Percentiles rank a stretch among this genome's conserved stretches.
Conservation (phyloP, 2,888 invertebrate genomes). For the Mimumesa dahlbomi region DNA sequence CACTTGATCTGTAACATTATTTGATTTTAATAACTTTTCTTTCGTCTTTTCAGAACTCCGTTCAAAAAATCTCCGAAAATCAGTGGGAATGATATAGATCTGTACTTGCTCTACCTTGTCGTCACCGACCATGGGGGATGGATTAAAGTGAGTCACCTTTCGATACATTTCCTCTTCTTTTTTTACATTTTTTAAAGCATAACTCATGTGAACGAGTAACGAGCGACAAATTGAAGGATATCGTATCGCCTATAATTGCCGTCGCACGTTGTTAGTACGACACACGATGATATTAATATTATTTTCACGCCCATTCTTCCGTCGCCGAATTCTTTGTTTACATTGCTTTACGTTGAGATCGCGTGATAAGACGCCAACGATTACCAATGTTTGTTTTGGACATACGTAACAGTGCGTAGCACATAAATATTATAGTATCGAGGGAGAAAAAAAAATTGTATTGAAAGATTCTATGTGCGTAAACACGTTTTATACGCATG, state of each 20-base stretch:
- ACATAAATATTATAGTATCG: neutral
- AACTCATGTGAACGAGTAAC: neutral
- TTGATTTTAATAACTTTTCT: neutral
- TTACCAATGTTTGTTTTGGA: neutral
- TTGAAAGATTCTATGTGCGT: too few relatives aligned
- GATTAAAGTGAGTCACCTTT: constrained; percentile 88
- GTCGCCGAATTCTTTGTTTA: neutral
- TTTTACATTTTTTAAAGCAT: neutral
- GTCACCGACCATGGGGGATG: constrained; percentile 97
- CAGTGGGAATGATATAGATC: constrained; percentile 94
- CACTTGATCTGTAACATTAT: too few relatives aligned
- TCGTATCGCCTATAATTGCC: too few relatives aligned
- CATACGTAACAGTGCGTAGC: neutral
- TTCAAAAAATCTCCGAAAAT: constrained; percentile 87
- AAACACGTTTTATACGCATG: too few relatives aligned
- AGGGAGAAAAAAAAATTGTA: too few relatives aligned
- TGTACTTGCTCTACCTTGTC: constrained; percentile 94
- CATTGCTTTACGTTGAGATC: neutral
- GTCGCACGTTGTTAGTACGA: too few relatives aligned
- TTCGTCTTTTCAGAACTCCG: constrained; percentile 81
- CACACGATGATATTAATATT: neutral
- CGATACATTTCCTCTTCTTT: constrained; percentile 1
- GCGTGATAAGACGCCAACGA: constrained; percentile 1
- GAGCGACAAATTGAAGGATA: constrained; percentile 18
- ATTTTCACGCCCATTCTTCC: neutral